Evolutionary conservation across 2,888 invertebrate genomes (phyloP), one percentile per base, ranked within the genome.

Genomic region (Drosophila robusta): DNA sequence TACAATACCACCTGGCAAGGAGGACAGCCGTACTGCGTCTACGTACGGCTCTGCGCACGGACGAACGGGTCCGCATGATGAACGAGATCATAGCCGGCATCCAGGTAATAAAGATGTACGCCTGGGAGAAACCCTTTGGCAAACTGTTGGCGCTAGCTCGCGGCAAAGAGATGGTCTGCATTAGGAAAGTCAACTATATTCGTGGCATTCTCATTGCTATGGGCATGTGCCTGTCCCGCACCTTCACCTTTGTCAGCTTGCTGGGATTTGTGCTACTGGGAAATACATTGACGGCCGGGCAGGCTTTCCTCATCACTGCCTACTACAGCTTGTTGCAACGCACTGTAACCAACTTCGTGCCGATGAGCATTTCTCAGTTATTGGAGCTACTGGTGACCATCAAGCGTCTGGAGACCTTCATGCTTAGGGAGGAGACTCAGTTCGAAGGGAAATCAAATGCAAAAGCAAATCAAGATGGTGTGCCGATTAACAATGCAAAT

Each of bases 81-180:
- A 97, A 96, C 89, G 98, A 98, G 92, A 95, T 97, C 36, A 95
- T 98, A 38, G 94, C 95, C 80, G 98, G 97, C 1, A 96, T 97
- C 89, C 95, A 97, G 92, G 97, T 98, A 0, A 97, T 98, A 74
- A 98, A 98, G 93, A 98, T 98, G 98, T 98, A 98, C 89, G 96
- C 97, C 0, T 98, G 98, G 96, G 98, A 98, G 90, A 94, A 95
- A 81, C 96, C 97, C 0, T 98, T 98, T 90, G 94, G 95, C 16
- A 94, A 94, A 73, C 93, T 97, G 47, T 95, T 98, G 0, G 94
- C 93, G 12, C 78, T 93, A n/a, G 94, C 95, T 0, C 92, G 97
- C 90, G 91, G 90, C 92, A 93, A 92, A 80, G 90, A 90, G 77
- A 80, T 94, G 92, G 94, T 94, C 64, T 94, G 95, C 78, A 96